Evolutionary conservation across 2,888 invertebrate species (phyloP), one percentile per base, ranked within the genome.

Genomic region (Oeneis ivallda): DNA sequence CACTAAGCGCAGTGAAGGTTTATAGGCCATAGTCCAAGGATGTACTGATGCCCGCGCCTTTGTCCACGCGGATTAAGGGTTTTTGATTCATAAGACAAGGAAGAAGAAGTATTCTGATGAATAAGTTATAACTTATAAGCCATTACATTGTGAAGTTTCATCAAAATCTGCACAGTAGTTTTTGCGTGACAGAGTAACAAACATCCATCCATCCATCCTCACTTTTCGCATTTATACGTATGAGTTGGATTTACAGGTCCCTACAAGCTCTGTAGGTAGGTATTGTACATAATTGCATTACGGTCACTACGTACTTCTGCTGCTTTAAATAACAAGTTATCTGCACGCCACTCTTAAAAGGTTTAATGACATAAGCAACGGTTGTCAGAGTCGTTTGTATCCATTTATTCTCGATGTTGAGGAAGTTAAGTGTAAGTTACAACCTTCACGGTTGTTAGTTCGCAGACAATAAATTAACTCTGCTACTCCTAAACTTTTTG

Each of bases 391-490:
- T 47, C n/a, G 59, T 59, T 57, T 62, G 52, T 62, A 52, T 26
- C 52, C 50, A 41, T 61, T 52, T 41, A 61, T 61, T 61, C 19
- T 61, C 41, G 60, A 50, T 50, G 61, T 50, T 52, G 11, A 61
- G 61, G 61, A 61, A 61, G 61, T 61, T 61, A 50, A 52, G 52
- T 61, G 61, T 61, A 61, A 61, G 54, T 65, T 62, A 62, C 65
- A 62, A 34, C 65, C 61, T 62, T 62, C 61, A 62, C 57, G 65
- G 65, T 60, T 54, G 60, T 53, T 65, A 50, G 39, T 50, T 61
- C 54, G 49, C 56, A 57, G 56, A 61, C 50, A 61, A 61, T 47
- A 61, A 53, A 62, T 62, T 54, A 45, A 62, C 61, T 52, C 34
- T 43, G 50, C 34, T 37, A 37, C 43, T 54, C 45, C 32, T 45